Base-by-base conservation (phyloP, 2,797 vertebrate species). In the Chrysocyon brachyurus region DNA sequence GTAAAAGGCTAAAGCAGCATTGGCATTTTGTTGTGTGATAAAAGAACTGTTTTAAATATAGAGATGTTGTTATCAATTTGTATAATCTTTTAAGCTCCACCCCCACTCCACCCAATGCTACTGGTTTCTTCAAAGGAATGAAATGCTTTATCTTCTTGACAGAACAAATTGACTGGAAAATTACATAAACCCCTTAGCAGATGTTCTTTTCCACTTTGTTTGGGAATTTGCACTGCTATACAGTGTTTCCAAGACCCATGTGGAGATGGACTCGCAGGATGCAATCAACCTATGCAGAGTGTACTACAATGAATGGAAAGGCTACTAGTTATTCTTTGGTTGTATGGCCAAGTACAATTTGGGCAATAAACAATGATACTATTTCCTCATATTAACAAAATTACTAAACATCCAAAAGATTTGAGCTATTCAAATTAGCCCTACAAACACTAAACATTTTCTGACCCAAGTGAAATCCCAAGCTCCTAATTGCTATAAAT, bases 101-200 rank as follows among this genome's bases (percentile, higher is more conserved):
- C 89, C 26, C 49, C 82, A 94, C 19, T 81, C 72, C 64, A 91
- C 40, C 97, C 96, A 97, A 90, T 97, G 97, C 90, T 98, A 98
- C 97, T 98, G 96, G 97, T 98, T 96, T 99, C 97, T 99, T 98
- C 98, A 98, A 99, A 99, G 97, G 91, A 98, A 98, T 98, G 97
- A 98, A 99, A 98, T 98, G 98, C 98, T 99, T 99, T 98, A 98
- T 99, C 98, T 99, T 99, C 98, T 97, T 99, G 99, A 99, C 99
- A 99, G 99, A 98, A 98, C 97, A 99, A 99, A 99, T 99, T 99
- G 98, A 99, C 98, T 99, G 98, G 99, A 99, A 99, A 99, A 99
- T 99, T 98, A 98, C 98, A 98, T 98, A 99, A 98, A 98, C 98
- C 98, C 98, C 97, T 98, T 98, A 99, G 98, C 99, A 99, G 99